Evolutionary conservation across 2,797 vertebrate genomes (phyloP).

Genomic region (Micrastur ruficollis): DNA sequence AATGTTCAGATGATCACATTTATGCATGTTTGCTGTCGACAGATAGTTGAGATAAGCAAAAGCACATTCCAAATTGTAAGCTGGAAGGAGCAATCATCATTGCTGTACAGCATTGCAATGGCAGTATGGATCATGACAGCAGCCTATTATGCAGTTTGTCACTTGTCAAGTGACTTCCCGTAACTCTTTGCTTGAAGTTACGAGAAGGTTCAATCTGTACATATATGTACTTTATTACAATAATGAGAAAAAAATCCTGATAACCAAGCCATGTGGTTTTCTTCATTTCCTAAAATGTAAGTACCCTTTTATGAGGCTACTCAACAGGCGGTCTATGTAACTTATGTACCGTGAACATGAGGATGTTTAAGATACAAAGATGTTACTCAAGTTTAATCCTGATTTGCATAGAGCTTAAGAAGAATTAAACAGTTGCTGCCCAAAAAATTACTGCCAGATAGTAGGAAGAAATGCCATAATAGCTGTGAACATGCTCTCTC

Average conservation of each 20-base stretch:
- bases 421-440: background rate
- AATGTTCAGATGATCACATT: background rate
- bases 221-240: background rate
- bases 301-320: background rate
- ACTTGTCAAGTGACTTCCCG: background rate
- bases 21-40: background rate
- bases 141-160: background rate
- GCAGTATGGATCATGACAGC: background rate
- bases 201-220: background rate
- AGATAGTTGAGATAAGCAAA: background rate
- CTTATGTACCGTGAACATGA: rapidly evolving
- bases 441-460: background rate
- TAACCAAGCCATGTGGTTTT: background rate
- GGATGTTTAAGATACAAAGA: background rate
- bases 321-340: rapidly evolving
- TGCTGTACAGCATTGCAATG: background rate
- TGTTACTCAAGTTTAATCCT: background rate
- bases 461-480: background rate
- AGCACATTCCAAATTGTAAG: background rate
- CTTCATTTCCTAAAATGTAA: background rate
- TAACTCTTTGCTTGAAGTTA: background rate
- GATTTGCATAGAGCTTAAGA: background rate
- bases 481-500: background rate
- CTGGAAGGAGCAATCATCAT: background rate
- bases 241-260: background rate